A percentile compares a stretch with the other conserved stretches of the same genome.
Evolutionary conservation across 1,140 invertebrate species (phyloP).

Genomic region (Ruditapes philippinarum): DNA sequence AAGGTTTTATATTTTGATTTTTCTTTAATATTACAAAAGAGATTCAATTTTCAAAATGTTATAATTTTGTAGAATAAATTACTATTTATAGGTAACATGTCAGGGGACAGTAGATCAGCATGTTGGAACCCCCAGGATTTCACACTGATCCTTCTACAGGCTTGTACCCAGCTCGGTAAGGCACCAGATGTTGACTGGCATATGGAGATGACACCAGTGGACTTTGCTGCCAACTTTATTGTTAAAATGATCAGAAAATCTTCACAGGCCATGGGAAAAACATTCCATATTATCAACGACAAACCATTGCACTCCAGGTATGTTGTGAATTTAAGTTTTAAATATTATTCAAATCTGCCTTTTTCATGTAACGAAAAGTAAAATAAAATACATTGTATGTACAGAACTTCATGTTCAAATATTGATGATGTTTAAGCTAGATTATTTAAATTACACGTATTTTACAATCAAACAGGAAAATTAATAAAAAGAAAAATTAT

Average conservation of each 20-base stretch:
- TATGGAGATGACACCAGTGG: conserved; percentile 88
- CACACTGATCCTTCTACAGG: conserved; percentile 87
- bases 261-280: conserved; percentile 85
- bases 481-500: no score
- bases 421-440: no score
- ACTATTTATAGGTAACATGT: conserved; percentile 81
- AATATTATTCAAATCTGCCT: no score
- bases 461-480: no score
- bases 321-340: background rate
- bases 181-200: conserved; percentile 87
- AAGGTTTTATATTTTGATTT: no score
- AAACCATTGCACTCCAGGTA: conserved; percentile 82
- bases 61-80: no score
- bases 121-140: conserved; percentile 88
- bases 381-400: no score
- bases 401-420: no score
- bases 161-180: conserved; percentile 83
- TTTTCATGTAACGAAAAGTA: no score
- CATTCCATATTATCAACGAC: conserved; percentile 86
- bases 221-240: conserved; percentile 87
- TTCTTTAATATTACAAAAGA: no score
- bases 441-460: no score
- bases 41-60: no score
- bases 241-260: conserved; percentile 85
- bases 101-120: conserved; percentile 78